These are phyloP conservation scores for Irena cyanogastra DNA, from an alignment of 2,113 vertebrate species.

Conservation along the genomic window DNA sequence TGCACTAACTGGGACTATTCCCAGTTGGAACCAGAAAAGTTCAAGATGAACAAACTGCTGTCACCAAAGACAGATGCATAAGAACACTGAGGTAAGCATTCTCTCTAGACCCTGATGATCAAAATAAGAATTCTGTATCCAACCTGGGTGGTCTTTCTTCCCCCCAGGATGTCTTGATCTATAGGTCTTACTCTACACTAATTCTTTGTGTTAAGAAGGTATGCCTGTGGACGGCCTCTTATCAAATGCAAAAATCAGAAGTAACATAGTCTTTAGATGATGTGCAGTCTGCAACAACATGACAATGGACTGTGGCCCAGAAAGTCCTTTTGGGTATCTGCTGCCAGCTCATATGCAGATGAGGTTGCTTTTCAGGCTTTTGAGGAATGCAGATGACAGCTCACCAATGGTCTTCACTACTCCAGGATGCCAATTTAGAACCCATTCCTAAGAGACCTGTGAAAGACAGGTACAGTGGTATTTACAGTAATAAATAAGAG, in stretches of 20 bases:
- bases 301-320: neutral
- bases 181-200: neutral
- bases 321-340: neutral
- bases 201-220: neutral
- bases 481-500: neutral
- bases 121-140: neutral
- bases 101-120: neutral
- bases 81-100: neutral
- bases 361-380: neutral
- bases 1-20: conserved; percentile 39
- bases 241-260: neutral
- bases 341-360: neutral
- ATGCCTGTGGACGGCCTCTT: neutral
- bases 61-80: neutral
- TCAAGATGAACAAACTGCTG: conserved; percentile 27
- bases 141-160: neutral
- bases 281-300: neutral
- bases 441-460: neutral
- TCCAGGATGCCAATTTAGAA: neutral
- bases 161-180: neutral
- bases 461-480: neutral
- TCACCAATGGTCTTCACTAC: neutral
- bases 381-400: neutral
- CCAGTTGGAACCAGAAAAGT: conserved; percentile 42
- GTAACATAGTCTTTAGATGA: neutral